A percentile compares a stretch with the other conserved stretches of the same genome.
phyloP scores from a whole-genome alignment of 2,113 vertebrate genomes.

The Odocoileus virginianus region DNA sequence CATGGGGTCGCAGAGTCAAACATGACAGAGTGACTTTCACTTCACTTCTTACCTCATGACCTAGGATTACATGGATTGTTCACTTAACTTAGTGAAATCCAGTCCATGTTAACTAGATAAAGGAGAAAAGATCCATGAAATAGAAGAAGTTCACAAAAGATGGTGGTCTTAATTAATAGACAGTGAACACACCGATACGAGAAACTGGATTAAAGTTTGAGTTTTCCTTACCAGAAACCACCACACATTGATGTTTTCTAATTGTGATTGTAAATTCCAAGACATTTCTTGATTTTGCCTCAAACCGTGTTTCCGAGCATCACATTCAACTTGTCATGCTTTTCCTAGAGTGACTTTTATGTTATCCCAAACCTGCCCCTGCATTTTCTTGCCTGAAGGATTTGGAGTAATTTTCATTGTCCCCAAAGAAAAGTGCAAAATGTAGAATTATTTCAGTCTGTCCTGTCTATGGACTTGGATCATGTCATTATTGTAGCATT shows the following conservation, averaged over 20 bases:
- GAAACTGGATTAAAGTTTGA: not conserved
- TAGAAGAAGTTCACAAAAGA: not conserved
- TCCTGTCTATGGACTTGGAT: not conserved
- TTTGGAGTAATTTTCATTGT: not conserved
- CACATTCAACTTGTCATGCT: not conserved
- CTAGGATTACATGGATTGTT: not conserved
- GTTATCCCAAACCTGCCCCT: not conserved
- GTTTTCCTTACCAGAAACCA: not conserved
- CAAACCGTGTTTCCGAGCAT: not conserved
- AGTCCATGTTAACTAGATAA: not conserved
- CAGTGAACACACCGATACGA: not conserved
- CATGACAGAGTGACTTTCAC: not conserved
- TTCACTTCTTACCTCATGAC: not conserved
- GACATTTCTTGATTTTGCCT: not conserved
- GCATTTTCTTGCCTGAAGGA: not conserved
- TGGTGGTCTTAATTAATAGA: not conserved
- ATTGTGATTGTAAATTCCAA: not conserved
- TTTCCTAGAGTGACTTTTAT: not conserved
- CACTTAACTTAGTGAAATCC: not conserved
- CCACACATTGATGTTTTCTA: not conserved
- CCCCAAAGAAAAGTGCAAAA: not conserved
- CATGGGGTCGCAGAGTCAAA: not conserved
- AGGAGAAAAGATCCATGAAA: not conserved
- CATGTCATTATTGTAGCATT: not conserved
- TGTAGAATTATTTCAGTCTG: not conserved